Base-by-base conservation (phyloP, 2,797 vertebrate species). In the Thunnus albacares region DNA sequence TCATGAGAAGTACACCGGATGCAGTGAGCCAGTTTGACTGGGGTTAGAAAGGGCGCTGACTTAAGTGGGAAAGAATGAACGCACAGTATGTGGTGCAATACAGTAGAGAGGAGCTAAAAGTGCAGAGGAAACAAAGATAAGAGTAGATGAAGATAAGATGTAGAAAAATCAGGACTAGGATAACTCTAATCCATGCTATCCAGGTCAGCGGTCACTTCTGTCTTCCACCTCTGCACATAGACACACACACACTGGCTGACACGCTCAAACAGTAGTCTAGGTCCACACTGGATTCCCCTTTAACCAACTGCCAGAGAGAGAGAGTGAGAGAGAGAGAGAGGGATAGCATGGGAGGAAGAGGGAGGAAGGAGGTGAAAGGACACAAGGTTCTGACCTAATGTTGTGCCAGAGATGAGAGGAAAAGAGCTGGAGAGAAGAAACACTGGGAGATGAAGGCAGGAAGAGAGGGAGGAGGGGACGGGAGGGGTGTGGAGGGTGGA, bases 351-450 rank as follows among this genome's bases (percentile, higher is more conserved):
- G 67, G 45, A 82, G 70, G 66, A 77, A 75, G 78, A 62, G 61
- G 74, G 71, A 83, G 73, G 71, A 77, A 72, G 75, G 83, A 81
- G 88, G 77, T 85, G 80, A 85, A 77, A 90, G 89, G 90, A 89
- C 87, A 89, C 68, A 80, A 86, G 86, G 89, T 79, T 90, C 33
- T 87, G 92, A 93, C 89, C 92, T 90, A 86, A 89, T 91, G 90
- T 83, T 83, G 83, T 71, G 85, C 85, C 79, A 82, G 72, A 86
- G 77, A 82, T 47, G 76, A 88, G 85, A 85, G 90, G 94, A 92
- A 90, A 81, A 83, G 79, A 80, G 65, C 75, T 70, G 38, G 41
- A 77, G 82, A 83, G 77, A 80, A 88, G 84, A 83, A 87, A 90
- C 68, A 75, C 65, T 77, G 81, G 80, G 84, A 85, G 88, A 88